Evolutionary conservation across 2,888 invertebrate genomes (phyloP), one percentile per base, ranked within the genome.

Genomic region (Drepanosiphum platanoidis): DNA sequence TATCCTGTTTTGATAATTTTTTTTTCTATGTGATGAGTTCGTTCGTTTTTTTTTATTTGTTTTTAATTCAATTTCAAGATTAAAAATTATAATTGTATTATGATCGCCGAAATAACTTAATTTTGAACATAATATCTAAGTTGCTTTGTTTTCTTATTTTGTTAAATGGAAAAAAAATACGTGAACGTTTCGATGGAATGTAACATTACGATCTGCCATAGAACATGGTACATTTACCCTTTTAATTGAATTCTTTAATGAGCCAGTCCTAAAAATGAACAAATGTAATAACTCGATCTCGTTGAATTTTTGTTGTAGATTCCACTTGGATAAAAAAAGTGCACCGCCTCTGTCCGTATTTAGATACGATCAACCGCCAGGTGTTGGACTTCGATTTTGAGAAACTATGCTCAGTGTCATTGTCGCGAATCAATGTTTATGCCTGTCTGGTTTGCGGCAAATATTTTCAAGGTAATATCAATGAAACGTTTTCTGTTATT

Each of bases 341-440:
- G 36, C 75, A 84, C 5, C 84, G 84, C 2, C 92, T 95, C 71
- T 99, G 99, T 89, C 99, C 99, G 0, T 99, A 99, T 89, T 91
- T 99, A 88, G 99, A 99, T 89, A 99, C 99, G 0, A 99, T 99
- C 87, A 98, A 99, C 90, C 92, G 99, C 81, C 96, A 97, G 88
- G 94, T 98, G 87, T 90, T 99, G 87, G 99, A 99, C 91, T 99
- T 99, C 91, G 99, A 99, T 91, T 99, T 99, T 91, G 99, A 99
- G 90, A 99, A 99, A 90, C 90, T 99, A 36, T 99, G 99, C 90
- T 99, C 99, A 0, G 95, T 99, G 61, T 99, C 99, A 0, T 90
- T 99, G 87, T 99, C 99, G 0, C 94, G 99, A 89, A 97, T 99
- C 88, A 99, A 99, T 92, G 99, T 99, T 52, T 99, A 99, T 90